Evolutionary conservation across 2,113 vertebrate genomes (phyloP), one percentile per base, ranked within the genome.

Genomic region (Saguinus imperator): DNA sequence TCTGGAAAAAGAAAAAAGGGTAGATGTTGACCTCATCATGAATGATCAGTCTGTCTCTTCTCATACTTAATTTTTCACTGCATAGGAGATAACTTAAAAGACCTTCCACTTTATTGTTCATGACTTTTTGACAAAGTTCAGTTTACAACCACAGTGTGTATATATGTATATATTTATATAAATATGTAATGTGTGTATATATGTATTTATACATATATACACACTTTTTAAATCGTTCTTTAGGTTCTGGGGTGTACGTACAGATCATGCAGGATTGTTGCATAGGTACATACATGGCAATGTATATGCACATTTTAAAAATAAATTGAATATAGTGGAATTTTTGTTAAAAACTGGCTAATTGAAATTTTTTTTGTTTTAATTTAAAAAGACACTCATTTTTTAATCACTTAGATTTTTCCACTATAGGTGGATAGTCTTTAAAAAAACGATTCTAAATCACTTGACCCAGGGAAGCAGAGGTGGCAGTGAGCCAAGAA

Each of bases 1-100:
- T 95, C 98, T 99, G 88, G 99, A 99, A 23, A 99, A 99, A 98
- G 98, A 99, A 6, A 97, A 98, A 81, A 98, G 99, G 99, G 99
- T 99, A 97, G 50, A 43, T 61, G 3, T 17, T 35, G 12, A 83
- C 32, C 16, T 45, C 68, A 52, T 18, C 25, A 35, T 52, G 18
- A 55, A n/a, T 23, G 35, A 23, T 55, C 27, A n/a, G 4, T 88
- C 14, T 4, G 1, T 43, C 12, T 43, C 21, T 75, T 43, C 70
- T 14, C 13, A 61, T 4, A 64, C 25, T 92, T 87, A 55, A 48
- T 83, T 89, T 91, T 88, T 76, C 48, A 35, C 21, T 79, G 37
- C 58, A 1, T 70, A 77, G 43, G 55, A 58, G 37, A 55, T 75
- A 25, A n/a, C 14, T 27, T 77, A 48, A 81, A 83, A 96, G n/a